Evolutionary conservation across 2,888 invertebrate genomes (phyloP).

Genomic region (Metacarcinus magister): DNA sequence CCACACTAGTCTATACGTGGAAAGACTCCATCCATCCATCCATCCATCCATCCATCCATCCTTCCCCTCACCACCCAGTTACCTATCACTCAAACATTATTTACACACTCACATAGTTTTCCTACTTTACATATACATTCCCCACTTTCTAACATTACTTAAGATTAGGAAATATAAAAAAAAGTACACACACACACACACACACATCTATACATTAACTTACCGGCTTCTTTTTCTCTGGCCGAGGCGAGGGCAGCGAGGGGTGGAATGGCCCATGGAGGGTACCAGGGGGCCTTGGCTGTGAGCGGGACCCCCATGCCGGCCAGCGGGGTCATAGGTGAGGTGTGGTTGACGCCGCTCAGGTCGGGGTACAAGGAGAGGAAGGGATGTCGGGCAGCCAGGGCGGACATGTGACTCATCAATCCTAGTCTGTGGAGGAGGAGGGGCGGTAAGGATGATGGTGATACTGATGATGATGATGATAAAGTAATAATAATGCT

Average conservation of each 20-base stretch:
- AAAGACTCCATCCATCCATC: no score
- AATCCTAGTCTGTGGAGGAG: conserved; percentile 77
- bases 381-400: conserved; percentile 80
- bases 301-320: conserved; percentile 74
- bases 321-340: conserved; percentile 69
- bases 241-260: conserved; percentile 79
- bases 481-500: neutral
- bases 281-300: conserved; percentile 78
- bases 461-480: neutral
- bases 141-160: no score
- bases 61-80: neutral
- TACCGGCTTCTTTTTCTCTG: conserved; percentile 77
- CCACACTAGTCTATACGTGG: no score
- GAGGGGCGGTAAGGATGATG: neutral
- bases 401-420: conserved; percentile 81
- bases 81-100: no score
- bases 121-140: no score
- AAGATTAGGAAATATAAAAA: no score
- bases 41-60: neutral
- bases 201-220: conserved; percentile 42
- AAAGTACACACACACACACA: neutral
- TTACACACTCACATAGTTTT: no score
- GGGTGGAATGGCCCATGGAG: conserved; percentile 80
- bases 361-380: conserved; percentile 81
- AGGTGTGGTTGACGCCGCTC: conserved; percentile 67